These are phyloP conservation scores for Pipistrellus kuhlii DNA, from an alignment of 2,797 vertebrate genomes.

Conservation along the genomic window DNA sequence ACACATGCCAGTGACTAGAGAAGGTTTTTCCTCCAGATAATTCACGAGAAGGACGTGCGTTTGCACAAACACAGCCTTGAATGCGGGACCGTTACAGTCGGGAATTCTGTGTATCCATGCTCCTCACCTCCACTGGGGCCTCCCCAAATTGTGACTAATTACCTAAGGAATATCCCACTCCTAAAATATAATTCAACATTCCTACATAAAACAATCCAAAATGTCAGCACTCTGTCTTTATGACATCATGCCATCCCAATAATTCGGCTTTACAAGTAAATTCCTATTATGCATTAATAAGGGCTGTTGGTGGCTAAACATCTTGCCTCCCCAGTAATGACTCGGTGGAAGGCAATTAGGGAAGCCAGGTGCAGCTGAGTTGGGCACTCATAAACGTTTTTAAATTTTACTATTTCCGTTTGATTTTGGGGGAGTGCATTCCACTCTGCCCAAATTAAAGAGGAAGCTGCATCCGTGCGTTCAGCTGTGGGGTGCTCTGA, in stretches of 20 bases:
- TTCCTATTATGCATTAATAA: constrained; percentile 92
- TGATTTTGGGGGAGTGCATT: constrained; percentile 90
- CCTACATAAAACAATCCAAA: constrained; percentile 88
- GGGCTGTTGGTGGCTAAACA: constrained; percentile 90
- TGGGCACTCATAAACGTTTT: constrained; percentile 94
- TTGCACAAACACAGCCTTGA: constrained; percentile 65
- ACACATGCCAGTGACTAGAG: not conserved
- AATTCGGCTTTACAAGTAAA: constrained; percentile 92
- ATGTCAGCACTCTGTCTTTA: constrained; percentile 90
- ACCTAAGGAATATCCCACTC: constrained; percentile 84
- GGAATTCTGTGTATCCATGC: constrained; percentile 59
- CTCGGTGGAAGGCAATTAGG: constrained; percentile 95
- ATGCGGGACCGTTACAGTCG: constrained; percentile 71
- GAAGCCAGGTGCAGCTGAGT: constrained; percentile 95
- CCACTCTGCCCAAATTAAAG: constrained; percentile 89
- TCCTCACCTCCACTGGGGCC: constrained; percentile 75
- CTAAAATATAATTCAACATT: constrained; percentile 87
- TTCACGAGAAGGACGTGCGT: constrained; percentile 74
- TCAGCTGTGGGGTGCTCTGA: constrained; percentile 84
- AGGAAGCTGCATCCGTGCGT: constrained; percentile 89
- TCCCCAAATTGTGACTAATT: constrained; percentile 86
- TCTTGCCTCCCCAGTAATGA: constrained; percentile 89
- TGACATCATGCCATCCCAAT: constrained; percentile 89
- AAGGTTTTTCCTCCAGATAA: constrained; percentile 30
- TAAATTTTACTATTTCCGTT: constrained; percentile 98